phyloP scores from a whole-genome alignment of 2,113 vertebrate genomes.

The Lophochroa leadbeateri region DNA sequence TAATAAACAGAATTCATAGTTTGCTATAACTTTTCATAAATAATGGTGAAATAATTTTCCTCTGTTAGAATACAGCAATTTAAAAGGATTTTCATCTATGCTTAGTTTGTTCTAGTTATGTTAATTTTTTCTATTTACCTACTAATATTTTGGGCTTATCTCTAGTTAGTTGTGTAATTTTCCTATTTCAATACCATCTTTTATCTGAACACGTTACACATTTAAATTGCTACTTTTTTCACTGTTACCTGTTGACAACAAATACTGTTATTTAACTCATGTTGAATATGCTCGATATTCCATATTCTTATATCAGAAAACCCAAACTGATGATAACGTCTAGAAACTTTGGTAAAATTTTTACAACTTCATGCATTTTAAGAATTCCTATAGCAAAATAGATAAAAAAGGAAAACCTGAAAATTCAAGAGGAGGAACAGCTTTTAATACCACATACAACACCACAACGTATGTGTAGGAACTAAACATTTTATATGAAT shows the following conservation, averaged over 20 bases:
- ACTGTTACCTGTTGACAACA: background rate
- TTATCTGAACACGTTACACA: background rate
- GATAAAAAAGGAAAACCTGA: background rate
- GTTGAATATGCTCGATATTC: background rate
- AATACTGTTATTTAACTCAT: background rate
- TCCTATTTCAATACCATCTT: background rate
- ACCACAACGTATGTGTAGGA: conserved; percentile 20
- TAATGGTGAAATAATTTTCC: background rate
- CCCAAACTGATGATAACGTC: background rate
- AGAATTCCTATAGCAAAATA: background rate
- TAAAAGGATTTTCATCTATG: background rate
- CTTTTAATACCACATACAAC: conserved; percentile 63
- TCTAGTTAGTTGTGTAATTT: background rate
- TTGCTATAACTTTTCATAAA: background rate
- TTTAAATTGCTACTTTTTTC: background rate
- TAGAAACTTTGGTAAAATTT: background rate
- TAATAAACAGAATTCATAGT: background rate
- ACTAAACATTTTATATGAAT: conserved; percentile 57
- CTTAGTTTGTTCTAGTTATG: background rate
- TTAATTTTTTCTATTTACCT: background rate
- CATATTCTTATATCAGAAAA: background rate
- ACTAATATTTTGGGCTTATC: background rate
- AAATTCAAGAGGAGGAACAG: conserved; percentile 51
- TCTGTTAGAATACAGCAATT: background rate
- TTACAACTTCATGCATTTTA: background rate